phyloP scores from a whole-genome alignment of 1,140 invertebrate genomes.

The Saccostrea cuccullata region DNA sequence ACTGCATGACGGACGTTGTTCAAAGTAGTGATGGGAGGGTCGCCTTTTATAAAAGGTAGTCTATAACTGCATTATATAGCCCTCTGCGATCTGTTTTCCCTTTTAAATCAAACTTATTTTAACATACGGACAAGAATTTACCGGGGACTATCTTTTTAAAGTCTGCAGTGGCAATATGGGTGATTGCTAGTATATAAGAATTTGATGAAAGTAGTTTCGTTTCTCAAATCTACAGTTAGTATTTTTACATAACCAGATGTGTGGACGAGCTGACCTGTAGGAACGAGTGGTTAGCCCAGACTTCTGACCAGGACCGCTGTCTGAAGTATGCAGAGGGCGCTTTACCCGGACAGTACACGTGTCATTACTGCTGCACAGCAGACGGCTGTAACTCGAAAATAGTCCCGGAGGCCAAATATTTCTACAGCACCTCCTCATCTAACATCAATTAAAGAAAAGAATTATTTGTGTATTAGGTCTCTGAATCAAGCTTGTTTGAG shows the following conservation, averaged over 20 bases:
- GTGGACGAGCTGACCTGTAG: conserved; percentile 19
- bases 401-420: conserved; percentile 22
- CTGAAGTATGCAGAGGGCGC: conserved; percentile 27
- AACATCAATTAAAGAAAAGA: neutral
- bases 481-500: too few species aligned
- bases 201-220: too few species aligned
- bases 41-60: neutral
- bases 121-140: too few species aligned
- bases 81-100: neutral
- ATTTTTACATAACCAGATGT: conserved; percentile 1
- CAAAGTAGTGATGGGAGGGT: neutral
- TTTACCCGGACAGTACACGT: conserved; percentile 2
- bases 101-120: neutral
- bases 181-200: too few species aligned
- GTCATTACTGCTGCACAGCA: conserved; percentile 43
- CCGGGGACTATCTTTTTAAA: too few species aligned
- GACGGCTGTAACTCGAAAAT: conserved; percentile 39
- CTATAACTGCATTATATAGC: neutral
- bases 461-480: neutral
- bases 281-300: conserved; percentile 41
- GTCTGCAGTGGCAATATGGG: too few species aligned
- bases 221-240: too few species aligned
- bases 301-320: conserved; percentile 43
- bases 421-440: neutral
- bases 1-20: neutral